phyloP scores from a whole-genome alignment of 2,113 vertebrate species.

The Hemiprocne comata region DNA sequence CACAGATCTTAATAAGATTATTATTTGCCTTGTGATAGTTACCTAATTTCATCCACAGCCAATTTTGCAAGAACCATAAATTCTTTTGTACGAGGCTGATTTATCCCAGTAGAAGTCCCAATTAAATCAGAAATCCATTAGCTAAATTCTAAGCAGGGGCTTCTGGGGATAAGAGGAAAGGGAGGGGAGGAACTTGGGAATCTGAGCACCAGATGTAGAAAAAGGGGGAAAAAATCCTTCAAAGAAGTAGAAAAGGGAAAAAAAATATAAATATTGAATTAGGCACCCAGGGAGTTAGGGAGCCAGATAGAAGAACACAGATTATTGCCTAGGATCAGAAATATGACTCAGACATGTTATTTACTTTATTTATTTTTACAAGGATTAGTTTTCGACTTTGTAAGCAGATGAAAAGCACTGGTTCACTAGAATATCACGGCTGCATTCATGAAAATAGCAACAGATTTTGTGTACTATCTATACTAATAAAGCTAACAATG shows the following conservation, averaged over 20 bases:
- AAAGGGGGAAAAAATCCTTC: neutral
- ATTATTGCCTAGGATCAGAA: neutral
- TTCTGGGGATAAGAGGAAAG: neutral
- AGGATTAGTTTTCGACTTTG: neutral
- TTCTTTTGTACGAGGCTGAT: conserved; percentile 63
- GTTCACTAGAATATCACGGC: neutral
- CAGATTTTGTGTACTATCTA: neutral
- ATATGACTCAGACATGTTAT: neutral
- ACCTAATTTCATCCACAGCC: conserved; percentile 53
- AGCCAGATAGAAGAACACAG: conserved; percentile 22
- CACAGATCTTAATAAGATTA: conserved; percentile 8
- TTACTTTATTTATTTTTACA: conserved; percentile 43
- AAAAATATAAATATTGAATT: conserved; percentile 50
- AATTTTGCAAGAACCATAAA: conserved; percentile 66
- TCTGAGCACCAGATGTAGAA: conserved; percentile 26
- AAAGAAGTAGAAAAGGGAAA: conserved; percentile 6
- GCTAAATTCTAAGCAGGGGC: conserved; percentile 39
- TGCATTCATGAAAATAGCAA: neutral
- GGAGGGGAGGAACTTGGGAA: neutral
- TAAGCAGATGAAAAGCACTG: conserved; percentile 28
- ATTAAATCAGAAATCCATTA: conserved; percentile 74
- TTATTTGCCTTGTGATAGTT: conserved; percentile 28
- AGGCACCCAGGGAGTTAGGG: conserved; percentile 3
- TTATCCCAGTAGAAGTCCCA: conserved; percentile 62
- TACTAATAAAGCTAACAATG: conserved; percentile 8